Conservation (phyloP, 1,140 invertebrate species). For the Thrips palmi region DNA sequence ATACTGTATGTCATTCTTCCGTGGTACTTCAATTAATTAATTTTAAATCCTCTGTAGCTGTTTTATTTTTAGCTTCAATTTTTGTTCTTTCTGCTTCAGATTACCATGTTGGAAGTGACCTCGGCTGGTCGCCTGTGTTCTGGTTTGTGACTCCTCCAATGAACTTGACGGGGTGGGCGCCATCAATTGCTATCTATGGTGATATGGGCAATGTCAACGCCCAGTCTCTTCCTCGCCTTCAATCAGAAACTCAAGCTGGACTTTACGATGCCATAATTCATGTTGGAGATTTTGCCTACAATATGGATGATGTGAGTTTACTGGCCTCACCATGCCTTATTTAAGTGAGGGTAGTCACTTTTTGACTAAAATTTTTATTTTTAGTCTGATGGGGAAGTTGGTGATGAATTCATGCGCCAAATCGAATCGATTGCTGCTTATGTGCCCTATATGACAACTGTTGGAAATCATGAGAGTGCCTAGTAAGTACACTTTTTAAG, state of each 20-base stretch:
- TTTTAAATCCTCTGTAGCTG: conserved; percentile 23
- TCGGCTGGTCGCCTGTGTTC: conserved; percentile 64
- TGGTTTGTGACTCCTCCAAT: conserved; percentile 47
- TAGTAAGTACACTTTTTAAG: too few relatives aligned
- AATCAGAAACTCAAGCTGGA: conserved; percentile 60
- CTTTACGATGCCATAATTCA: conserved; percentile 78
- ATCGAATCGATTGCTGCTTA: conserved; percentile 71
- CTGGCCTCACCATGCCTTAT: too few relatives aligned
- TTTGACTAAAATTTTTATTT: conserved; percentile 11
- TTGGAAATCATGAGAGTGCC: conserved; percentile 76
- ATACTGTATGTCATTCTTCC: conserved; percentile 36
- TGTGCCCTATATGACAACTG: conserved; percentile 81
- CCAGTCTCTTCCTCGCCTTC: conserved; percentile 56
- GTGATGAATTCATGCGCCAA: conserved; percentile 82
- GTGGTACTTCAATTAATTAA: conserved; percentile 26
- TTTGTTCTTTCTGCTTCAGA: conserved; percentile 28
- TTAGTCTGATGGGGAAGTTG: conserved; percentile 49
- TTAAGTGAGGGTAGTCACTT: neutral
- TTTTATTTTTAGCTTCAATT: conserved; percentile 9
- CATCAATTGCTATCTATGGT: conserved; percentile 65
- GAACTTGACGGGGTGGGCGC: conserved; percentile 48
- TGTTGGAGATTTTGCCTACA: conserved; percentile 92
- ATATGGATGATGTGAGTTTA: conserved; percentile 57
- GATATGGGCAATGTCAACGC: conserved; percentile 86
- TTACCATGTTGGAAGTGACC: conserved; percentile 62